These are phyloP conservation scores for Paraplagusia blochii DNA, from an alignment of 2,113 vertebrate genomes.

Conservation along the genomic window DNA sequence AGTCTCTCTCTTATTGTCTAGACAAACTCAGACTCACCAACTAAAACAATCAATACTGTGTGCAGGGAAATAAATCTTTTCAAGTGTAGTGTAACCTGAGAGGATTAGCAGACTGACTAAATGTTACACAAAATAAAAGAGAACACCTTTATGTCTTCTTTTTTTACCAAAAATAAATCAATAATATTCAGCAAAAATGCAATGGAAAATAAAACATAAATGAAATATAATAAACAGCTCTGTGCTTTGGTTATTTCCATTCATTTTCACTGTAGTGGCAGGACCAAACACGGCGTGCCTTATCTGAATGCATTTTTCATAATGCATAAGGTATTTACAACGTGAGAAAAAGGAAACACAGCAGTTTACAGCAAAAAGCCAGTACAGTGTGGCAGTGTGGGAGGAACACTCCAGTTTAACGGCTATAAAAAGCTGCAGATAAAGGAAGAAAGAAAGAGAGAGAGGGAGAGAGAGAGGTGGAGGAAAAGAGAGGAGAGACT, in stretches of 20 bases:
- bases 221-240: too few relatives aligned
- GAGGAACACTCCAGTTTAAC: not conserved
- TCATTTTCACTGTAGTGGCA: not conserved
- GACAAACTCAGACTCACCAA: not conserved
- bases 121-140: too few relatives aligned
- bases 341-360: not conserved
- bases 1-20: not conserved
- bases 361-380: not conserved
- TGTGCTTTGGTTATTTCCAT: too few relatives aligned
- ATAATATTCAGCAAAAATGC: too few relatives aligned
- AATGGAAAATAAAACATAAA: too few relatives aligned
- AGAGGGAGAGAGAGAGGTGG: not conserved
- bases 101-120: not conserved
- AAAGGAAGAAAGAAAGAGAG: not conserved
- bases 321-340: not conserved
- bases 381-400: not conserved
- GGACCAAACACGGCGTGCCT: not conserved
- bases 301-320: not conserved
- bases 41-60: slow-evolving; percentile 2
- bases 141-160: too few relatives aligned
- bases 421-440: not conserved
- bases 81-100: slow-evolving; percentile 44
- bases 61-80: slow-evolving; percentile 11
- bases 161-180: too few relatives aligned
- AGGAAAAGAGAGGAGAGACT: not conserved